Percentiles rank a stretch among this genome's conserved stretches.
Evolutionary conservation across 2,888 invertebrate genomes (phyloP).

Genomic region (Fissipunctia ypsillon): DNA sequence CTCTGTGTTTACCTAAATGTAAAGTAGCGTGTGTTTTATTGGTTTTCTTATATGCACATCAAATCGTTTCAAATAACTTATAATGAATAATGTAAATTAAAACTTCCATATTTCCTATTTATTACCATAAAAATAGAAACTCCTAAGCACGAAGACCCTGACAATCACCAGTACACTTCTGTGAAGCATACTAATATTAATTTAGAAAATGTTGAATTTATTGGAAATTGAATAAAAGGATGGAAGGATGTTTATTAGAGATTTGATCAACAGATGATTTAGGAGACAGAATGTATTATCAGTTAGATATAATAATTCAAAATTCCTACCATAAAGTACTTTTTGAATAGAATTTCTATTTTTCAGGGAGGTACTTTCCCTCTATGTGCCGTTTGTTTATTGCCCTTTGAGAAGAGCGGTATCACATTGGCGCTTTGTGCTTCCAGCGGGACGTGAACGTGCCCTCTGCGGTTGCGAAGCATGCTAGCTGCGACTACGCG

Average conservation of each 20-base stretch:
- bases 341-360: background rate
- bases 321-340: background rate
- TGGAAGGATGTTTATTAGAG: background rate
- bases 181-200: background rate
- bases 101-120: background rate
- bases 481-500: background rate
- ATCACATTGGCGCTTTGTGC: background rate
- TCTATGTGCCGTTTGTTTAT: slow-evolving; percentile 44
- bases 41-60: background rate
- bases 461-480: background rate
- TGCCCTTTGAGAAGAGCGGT: background rate
- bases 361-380: background rate
- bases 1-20: background rate
- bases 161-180: slow-evolving; percentile 24
- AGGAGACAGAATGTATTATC: background rate
- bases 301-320: background rate
- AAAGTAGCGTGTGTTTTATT: background rate
- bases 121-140: background rate
- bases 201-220: background rate
- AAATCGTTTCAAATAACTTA: background rate
- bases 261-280: background rate
- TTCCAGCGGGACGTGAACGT: background rate
- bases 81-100: background rate
- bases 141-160: slow-evolving; percentile 34
- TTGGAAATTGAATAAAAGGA: background rate